These are phyloP conservation scores for Leptoteleia sp. DNA, from an alignment of 1,140 invertebrate genomes.

Conservation along the genomic window DNA sequence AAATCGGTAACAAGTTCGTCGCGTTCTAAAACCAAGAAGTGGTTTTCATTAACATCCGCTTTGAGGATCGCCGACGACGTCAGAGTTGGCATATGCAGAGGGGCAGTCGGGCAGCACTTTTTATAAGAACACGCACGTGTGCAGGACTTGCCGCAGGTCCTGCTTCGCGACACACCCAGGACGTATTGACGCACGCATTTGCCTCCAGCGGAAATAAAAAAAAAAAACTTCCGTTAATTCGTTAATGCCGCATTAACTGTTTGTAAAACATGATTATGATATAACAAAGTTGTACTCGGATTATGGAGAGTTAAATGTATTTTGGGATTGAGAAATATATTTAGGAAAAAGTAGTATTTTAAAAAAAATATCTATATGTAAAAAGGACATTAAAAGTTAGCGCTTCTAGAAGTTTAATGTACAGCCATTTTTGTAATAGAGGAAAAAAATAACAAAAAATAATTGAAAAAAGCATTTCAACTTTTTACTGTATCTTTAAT, in stretches of 20 bases:
- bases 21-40: conserved; percentile 52
- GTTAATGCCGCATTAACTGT: no score
- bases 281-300: no score
- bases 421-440: no score
- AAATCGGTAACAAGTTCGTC: conserved; percentile 28
- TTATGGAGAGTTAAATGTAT: no score
- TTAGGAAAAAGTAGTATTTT: background rate
- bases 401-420: no score
- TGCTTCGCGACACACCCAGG: conserved; percentile 39
- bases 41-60: conserved; percentile 64
- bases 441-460: no score
- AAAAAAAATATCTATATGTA: conserved; percentile 15
- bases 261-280: no score
- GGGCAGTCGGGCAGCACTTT: conserved; percentile 49
- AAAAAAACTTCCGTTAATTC: no score
- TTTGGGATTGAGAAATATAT: no score
- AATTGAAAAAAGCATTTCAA: no score
- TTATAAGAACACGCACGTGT: conserved; percentile 46
- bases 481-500: no score
- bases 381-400: no score
- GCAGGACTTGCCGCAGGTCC: conserved; percentile 45
- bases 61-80: conserved; percentile 56
- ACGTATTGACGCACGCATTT: conserved; percentile 29
- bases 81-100: conserved; percentile 51
- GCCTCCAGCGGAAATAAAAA: conserved; percentile 3